A percentile compares a stretch with the other conserved stretches of the same genome.
Evolutionary conservation across 1,140 invertebrate species (phyloP).

Genomic region (Doryteuthis pealeii): DNA sequence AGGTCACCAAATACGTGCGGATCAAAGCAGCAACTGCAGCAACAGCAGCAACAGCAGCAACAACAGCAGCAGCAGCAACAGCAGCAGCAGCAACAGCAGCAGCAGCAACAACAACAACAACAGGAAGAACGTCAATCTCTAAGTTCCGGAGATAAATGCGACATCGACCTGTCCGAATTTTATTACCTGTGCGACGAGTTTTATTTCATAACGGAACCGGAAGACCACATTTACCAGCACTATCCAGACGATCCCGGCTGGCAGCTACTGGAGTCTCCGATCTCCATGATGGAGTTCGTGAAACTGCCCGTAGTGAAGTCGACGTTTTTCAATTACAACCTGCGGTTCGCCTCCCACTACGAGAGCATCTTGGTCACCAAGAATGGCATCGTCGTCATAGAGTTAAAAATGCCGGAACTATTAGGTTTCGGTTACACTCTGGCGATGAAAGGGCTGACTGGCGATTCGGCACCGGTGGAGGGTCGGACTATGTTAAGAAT

Average conservation of each 20-base stretch:
- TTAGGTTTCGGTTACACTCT: constrained; percentile 51
- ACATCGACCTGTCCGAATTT: constrained; percentile 21
- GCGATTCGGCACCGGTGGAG: constrained; percentile 38
- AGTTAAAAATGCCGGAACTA: constrained; percentile 46
- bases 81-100: constrained; percentile 20
- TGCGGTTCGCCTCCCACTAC: constrained; percentile 51
- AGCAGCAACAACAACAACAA: constrained; percentile 15
- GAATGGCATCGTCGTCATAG: constrained; percentile 47
- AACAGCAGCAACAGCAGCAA: constrained; percentile 3
- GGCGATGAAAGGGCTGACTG: constrained; percentile 40
- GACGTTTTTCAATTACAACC: constrained; percentile 54
- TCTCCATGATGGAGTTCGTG: constrained; percentile 63
- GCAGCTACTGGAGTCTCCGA: constrained; percentile 63
- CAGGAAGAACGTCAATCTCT: constrained; percentile 13
- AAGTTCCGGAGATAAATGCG: constrained; percentile 28
- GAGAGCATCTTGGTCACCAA: constrained; percentile 50
- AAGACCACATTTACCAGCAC: constrained; percentile 64
- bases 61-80: background rate
- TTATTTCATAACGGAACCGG: constrained; percentile 65
- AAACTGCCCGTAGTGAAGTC: constrained; percentile 60
- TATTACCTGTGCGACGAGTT: constrained; percentile 59
- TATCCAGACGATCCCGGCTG: constrained; percentile 64
- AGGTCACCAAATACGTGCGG: constrained; percentile 18
- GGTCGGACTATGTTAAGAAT: constrained; percentile 51
- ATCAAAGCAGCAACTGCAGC: background rate